phyloP scores from a whole-genome alignment of 1,140 invertebrate species.

The Cyrtorhinus lividipennis region DNA sequence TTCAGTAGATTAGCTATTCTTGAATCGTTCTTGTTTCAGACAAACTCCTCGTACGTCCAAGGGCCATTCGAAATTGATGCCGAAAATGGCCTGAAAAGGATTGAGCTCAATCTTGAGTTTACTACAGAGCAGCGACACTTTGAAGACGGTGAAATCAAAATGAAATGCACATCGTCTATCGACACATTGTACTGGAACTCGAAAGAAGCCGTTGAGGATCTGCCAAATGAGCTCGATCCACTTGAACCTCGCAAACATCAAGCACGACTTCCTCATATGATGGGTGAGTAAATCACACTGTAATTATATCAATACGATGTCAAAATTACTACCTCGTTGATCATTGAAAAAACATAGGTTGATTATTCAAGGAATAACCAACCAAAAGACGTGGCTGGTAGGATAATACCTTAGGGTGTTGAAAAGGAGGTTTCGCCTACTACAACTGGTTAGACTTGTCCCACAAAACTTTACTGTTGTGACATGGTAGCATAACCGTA shows the following conservation, averaged over 20 bases:
- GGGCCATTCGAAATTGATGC: slow-evolving; percentile 1
- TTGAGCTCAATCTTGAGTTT: background rate
- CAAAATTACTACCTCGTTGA: no score
- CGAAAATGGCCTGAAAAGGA: slow-evolving; percentile 8
- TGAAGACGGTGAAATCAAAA: slow-evolving; percentile 9
- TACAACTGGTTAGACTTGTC: no score
- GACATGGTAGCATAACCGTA: no score
- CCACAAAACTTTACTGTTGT: no score
- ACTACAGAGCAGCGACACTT: background rate
- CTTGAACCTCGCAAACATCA: slow-evolving; percentile 7
- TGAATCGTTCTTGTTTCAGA: background rate
- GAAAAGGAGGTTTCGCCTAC: no score
- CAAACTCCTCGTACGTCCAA: slow-evolving; percentile 6
- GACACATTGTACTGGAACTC: slow-evolving; percentile 11
- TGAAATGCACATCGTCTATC: slow-evolving; percentile 13
- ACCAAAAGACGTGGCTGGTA: no score
- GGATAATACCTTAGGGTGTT: no score
- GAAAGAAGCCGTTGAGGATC: background rate
- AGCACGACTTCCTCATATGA: slow-evolving; percentile 6
- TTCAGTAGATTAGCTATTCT: no score
- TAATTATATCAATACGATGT: no score
- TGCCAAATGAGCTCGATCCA: slow-evolving; percentile 6
- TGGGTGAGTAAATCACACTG: slow-evolving; percentile 5
- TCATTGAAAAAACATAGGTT: no score
- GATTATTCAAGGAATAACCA: no score